phyloP scores from a whole-genome alignment of 2,113 vertebrate species.

The Pandion haliaetus region DNA sequence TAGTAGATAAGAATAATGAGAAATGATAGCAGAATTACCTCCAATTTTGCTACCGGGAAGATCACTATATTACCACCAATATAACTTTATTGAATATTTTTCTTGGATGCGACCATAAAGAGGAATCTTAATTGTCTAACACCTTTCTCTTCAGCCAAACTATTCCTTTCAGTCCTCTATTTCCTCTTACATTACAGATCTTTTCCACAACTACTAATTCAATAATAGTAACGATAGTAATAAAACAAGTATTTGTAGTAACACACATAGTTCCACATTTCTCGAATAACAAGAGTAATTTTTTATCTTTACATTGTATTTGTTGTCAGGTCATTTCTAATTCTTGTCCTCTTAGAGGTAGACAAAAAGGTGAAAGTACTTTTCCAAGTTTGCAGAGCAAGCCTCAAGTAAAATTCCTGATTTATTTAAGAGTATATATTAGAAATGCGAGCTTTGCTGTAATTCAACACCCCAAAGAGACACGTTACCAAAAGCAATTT shows the following conservation, averaged over 20 bases:
- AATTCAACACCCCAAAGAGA: neutral
- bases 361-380: neutral
- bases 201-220: neutral
- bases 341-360: neutral
- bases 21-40: constrained; percentile 36
- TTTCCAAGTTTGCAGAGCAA: neutral
- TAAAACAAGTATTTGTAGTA: neutral
- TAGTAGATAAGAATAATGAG: constrained; percentile 17
- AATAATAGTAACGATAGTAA: neutral
- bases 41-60: constrained; percentile 6
- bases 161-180: neutral
- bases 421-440: neutral
- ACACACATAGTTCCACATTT: neutral
- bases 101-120: neutral
- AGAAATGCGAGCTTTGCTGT: neutral
- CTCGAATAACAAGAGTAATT: neutral
- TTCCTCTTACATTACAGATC: neutral
- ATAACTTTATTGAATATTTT: neutral
- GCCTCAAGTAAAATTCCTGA: neutral
- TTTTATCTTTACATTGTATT: neutral
- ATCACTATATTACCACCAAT: neutral
- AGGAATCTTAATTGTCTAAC: neutral
- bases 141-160: neutral
- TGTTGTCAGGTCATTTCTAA: neutral
- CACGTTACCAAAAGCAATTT: neutral